These are phyloP conservation scores for Synanthedon formicaeformis DNA, from an alignment of 2,888 invertebrate species.

Conservation along the genomic window DNA sequence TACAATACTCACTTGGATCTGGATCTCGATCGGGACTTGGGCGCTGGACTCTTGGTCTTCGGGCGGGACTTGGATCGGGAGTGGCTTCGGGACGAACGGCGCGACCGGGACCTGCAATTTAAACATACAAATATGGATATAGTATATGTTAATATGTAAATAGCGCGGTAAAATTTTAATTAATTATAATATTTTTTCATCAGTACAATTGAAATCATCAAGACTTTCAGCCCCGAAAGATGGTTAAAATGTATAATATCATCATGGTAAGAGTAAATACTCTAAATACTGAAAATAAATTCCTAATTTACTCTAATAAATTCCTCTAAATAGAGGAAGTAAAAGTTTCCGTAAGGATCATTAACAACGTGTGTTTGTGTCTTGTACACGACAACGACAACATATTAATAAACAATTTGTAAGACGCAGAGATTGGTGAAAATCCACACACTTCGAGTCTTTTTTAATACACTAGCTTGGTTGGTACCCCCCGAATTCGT, in stretches of 20 bases:
- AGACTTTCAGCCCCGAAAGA: slow-evolving; percentile 70
- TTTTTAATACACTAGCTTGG: no score
- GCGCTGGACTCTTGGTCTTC: slow-evolving; percentile 81
- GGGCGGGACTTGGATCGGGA: slow-evolving; percentile 74
- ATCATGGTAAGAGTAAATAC: slow-evolving; percentile 31
- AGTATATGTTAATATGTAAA: slow-evolving; percentile 3
- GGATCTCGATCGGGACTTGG: slow-evolving; percentile 82
- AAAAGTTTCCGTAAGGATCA: no score
- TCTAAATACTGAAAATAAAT: no score
- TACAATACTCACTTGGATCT: slow-evolving; percentile 76
- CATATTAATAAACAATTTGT: no score
- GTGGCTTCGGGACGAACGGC: slow-evolving; percentile 55
- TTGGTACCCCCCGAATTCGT: no score
- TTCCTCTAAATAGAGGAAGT: no score
- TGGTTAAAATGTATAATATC: slow-evolving; percentile 64
- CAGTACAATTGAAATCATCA: slow-evolving; percentile 54
- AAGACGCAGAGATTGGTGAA: no score
- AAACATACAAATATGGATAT: slow-evolving; percentile 4
- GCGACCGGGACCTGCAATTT: slow-evolving; percentile 18
- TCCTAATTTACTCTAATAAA: no score
- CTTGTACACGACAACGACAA: no score
- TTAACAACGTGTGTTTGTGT: no score
- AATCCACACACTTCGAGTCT: no score
- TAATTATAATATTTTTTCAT: slow-evolving; percentile 7
- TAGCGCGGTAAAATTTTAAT: background rate